These are phyloP conservation scores for Turritopsis dohrnii DNA, from an alignment of 30 jellyfish, hydroid and myxozoan species.

Conservation along the genomic window DNA sequence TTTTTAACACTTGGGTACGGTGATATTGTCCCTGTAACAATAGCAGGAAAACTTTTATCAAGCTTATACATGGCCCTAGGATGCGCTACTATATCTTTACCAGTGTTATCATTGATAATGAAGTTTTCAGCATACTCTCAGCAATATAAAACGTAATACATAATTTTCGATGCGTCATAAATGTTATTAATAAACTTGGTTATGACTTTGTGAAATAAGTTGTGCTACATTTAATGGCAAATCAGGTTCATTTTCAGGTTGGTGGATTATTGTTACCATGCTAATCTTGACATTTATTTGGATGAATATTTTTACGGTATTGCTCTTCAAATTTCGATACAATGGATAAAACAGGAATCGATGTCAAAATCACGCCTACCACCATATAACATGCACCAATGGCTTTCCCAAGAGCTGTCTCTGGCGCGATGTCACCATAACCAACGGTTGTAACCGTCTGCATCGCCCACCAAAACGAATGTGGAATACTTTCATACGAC, in stretches of 20 bases:
- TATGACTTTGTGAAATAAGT: neutral
- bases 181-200: neutral
- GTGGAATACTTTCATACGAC: conserved; percentile 71
- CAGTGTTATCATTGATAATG: conserved; percentile 62
- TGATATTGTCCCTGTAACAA: conserved; percentile 59
- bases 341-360: conserved; percentile 89
- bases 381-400: conserved; percentile 78
- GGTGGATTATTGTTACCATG: no score
- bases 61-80: conserved; percentile 61
- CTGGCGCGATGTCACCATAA: conserved; percentile 91
- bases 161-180: no score
- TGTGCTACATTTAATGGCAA: neutral
- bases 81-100: conserved; percentile 64
- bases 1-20: conserved; percentile 73
- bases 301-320: conserved; percentile 37
- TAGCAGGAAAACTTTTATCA: conserved; percentile 52
- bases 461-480: conserved; percentile 95
- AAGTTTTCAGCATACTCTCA: conserved; percentile 30
- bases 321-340: conserved; percentile 71
- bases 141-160: no score
- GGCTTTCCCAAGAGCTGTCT: conserved; percentile 60
- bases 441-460: conserved; percentile 92
- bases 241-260: neutral
- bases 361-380: conserved; percentile 73
- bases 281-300: neutral